These are phyloP conservation scores for Eretmocerus hayati DNA, from an alignment of 2,888 invertebrate genomes.

Conservation along the genomic window DNA sequence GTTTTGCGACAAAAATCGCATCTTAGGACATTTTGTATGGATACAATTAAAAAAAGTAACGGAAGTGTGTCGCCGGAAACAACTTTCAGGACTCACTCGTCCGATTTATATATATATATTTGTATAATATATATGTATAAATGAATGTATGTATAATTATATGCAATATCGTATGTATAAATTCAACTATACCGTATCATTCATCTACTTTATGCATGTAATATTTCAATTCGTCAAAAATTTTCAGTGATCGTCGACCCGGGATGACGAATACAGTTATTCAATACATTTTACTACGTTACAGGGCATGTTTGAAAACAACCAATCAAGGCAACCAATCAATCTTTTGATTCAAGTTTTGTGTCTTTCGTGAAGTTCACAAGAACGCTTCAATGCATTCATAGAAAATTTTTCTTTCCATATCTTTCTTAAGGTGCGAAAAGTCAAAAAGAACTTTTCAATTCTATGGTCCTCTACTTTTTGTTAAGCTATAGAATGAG, in stretches of 20 bases:
- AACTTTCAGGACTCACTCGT: constrained; percentile 38
- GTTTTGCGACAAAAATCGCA: constrained; percentile 16
- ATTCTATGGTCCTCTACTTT: constrained; percentile 24
- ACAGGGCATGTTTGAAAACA: constrained; percentile 27
- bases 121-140: constrained; percentile 23
- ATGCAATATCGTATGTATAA: constrained; percentile 35
- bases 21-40: constrained; percentile 17
- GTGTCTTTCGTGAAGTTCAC: constrained; percentile 11
- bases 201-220: constrained; percentile 32
- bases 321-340: constrained; percentile 24
- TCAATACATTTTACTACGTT: constrained; percentile 31
- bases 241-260: constrained; percentile 35
- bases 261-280: constrained; percentile 34
- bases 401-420: constrained; percentile 8
- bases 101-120: constrained; percentile 28
- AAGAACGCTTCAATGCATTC: constrained; percentile 11
- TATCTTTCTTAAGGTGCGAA: constrained; percentile 16
- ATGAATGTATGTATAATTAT: too few species aligned
- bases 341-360: constrained; percentile 20
- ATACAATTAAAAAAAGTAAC: constrained; percentile 20
- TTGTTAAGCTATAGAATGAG: constrained; percentile 9
- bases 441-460: constrained; percentile 23
- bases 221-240: constrained; percentile 32
- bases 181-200: constrained; percentile 40
- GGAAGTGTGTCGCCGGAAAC: constrained; percentile 24